Base-by-base conservation (phyloP, 2,888 invertebrate genomes). In the Oscheius sp. region DNA sequence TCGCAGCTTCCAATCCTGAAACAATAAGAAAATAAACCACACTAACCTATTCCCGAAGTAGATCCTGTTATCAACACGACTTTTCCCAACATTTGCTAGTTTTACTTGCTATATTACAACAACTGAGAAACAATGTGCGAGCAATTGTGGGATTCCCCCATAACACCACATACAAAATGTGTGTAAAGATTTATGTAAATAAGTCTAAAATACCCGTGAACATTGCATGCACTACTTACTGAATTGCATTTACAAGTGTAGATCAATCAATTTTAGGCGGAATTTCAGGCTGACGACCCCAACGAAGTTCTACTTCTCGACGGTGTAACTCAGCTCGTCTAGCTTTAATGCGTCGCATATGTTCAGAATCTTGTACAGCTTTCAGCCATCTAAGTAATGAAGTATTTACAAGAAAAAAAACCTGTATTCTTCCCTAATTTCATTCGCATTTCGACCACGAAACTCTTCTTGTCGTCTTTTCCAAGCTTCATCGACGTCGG, bases 401-500 rank as follows among this genome's bases (percentile, higher is more conserved):
- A 14, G 28, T 12, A 44, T 38, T 33, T 22, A 20, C 12, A 54
- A 57, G 22, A 2, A 26, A 14, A 1, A 28, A 32, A 33, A 78
- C 78, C 79, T 70, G 63, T 76, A 75, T 47, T 80, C 80, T 47
- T 80, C 80, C 24, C 80, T 50, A 47, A 80, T 80, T 62, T 80
- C 80, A 47, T 80, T 64, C 8, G 56, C 47, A 62, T 80, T 80
- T 41, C 57, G 67, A 17, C 64, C 64, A 17, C 36, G 57, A 28
- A 67, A 30, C 32, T 69, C 56, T 51, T 72, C 68, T 33, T 63
- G 64, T 20, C 70, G 61, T 44, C 63, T 57, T 47, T 70, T 67
- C 74, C 77, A 75, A 14, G 80, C 79, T 62, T 78, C 80, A 45
- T 83, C 81, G 30, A 83, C 76, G 54, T 82, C 81, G 2, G 75